Conservation (phyloP, 2,113 vertebrate genomes). For the Anhinga anhinga region DNA sequence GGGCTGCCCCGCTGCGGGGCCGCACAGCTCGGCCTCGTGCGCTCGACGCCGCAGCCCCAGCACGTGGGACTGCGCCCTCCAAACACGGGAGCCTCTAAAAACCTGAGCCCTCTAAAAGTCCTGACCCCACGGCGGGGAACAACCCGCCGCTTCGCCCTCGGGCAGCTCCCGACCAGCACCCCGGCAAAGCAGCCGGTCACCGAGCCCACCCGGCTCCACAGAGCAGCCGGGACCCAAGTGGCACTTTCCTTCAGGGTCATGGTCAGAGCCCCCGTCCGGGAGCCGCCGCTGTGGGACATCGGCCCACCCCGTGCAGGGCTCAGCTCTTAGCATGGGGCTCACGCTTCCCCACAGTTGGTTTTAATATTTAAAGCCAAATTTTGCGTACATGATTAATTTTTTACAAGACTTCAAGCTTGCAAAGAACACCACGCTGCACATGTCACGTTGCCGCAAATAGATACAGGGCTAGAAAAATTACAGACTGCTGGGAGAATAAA, state of each 20-base stretch:
- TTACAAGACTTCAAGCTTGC: slow-evolving; percentile 31
- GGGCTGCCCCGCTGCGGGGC: no score
- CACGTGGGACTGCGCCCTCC: neutral
- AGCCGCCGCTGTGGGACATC: rapidly evolving
- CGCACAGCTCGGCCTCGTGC: rapidly evolving
- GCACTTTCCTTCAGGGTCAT: neutral
- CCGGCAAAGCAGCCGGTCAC: neutral
- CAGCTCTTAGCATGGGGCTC: neutral
- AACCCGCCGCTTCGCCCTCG: neutral
- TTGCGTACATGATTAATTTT: slow-evolving; percentile 47
- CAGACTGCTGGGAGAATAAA: slow-evolving; percentile 48
- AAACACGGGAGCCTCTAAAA: rapidly evolving
- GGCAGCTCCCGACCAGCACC: neutral
- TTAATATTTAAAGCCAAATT: slow-evolving; percentile 47
- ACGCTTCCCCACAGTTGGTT: neutral
- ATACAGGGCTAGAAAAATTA: slow-evolving; percentile 20
- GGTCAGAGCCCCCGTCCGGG: rapidly evolving
- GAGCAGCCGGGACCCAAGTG: neutral
- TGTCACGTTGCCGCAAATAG: slow-evolving; percentile 56
- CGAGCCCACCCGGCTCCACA: rapidly evolving
- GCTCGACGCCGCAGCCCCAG: rapidly evolving
- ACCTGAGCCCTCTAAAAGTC: rapidly evolving
- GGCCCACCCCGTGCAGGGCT: rapidly evolving
- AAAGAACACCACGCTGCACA: slow-evolving; percentile 52
- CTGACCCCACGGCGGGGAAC: neutral